Base-by-base conservation (phyloP, 2,113 vertebrate genomes). In the Sturnus vulgaris region DNA sequence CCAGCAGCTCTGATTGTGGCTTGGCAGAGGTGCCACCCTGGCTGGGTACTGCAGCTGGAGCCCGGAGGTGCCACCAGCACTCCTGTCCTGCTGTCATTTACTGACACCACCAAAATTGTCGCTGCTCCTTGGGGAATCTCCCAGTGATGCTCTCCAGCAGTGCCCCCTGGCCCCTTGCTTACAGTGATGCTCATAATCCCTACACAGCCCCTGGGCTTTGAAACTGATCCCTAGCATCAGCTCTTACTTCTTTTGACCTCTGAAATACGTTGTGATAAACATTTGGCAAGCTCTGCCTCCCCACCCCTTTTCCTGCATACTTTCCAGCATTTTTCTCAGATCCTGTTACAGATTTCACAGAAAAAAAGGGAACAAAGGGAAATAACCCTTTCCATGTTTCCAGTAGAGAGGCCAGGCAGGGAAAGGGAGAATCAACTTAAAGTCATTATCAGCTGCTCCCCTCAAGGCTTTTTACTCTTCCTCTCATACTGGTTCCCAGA, bases 181-280 rank as follows among this genome's bases (percentile, higher is more conserved):
- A 2, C 6, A 14, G 37, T 1, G 5, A 17, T 39, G 47, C 44
- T 68, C 20, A 9, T 60, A 2, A 0, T 7, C n/a, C 47, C 24
- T 5, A 12, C 19, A 39, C 59, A 31, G 64, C 31, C 44, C 30
- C 24, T 2, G 5, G 71, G 61, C 57, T 87, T 84, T 28, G 42
- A 47, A 59, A 33, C 33, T 81, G 28, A 60, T 23, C 23, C 47
- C 52, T 55, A 31, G n/a, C 66, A 61, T 16, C 59, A 37, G 22
- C 47, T 56, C n/a, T 63, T 28, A 3, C 10, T 71, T 56, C 49
- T 9, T 71, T 65, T 56, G 28, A 35, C 57, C n/a, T 91, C 70
- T 63, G 76, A 69, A 90, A 53, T 37, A 23, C 0, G 2, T 47
- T 4, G 5, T 17, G 77, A 55, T 55, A 66, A 94, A 55, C 52